phyloP scores from a whole-genome alignment of 1,140 invertebrate species.

The Megalonaias nervosa region DNA sequence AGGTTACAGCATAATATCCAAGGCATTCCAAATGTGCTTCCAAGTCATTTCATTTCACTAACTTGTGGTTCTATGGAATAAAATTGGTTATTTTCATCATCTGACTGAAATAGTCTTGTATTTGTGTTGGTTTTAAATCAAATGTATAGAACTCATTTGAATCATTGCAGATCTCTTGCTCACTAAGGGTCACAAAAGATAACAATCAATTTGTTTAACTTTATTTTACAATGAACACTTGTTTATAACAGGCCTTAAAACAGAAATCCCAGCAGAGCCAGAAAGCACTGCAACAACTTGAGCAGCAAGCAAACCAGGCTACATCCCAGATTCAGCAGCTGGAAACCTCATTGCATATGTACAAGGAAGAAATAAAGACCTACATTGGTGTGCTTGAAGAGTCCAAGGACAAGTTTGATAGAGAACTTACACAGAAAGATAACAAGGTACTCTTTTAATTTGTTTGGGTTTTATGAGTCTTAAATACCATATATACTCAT shows the following conservation, averaged over 20 bases:
- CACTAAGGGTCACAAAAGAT: too few species aligned
- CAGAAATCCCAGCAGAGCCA: constrained; percentile 42
- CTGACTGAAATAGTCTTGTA: too few species aligned
- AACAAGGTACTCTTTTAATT: constrained; percentile 41
- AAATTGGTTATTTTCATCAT: too few species aligned
- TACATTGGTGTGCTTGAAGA: constrained; percentile 57
- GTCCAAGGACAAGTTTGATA: constrained; percentile 57
- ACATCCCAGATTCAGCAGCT: constrained; percentile 56
- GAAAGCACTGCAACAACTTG: constrained; percentile 43
- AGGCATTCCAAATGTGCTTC: too few species aligned
- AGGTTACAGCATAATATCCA: too few species aligned
- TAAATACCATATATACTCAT: not conserved
- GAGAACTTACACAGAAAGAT: constrained; percentile 52
- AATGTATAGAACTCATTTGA: too few species aligned
- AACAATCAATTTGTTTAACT: too few species aligned
- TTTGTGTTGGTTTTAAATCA: too few species aligned
- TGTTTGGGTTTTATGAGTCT: not conserved
- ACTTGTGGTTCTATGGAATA: too few species aligned
- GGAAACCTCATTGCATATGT: constrained; percentile 56
- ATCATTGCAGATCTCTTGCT: too few species aligned
- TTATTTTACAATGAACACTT: not conserved
- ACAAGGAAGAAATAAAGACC: constrained; percentile 58
- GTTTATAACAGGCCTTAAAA: constrained; percentile 46
- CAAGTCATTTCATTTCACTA: too few species aligned
- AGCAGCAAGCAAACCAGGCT: constrained; percentile 47